These are phyloP conservation scores for Spisula subtruncata DNA, from an alignment of 2,888 invertebrate species.

Conservation along the genomic window DNA sequence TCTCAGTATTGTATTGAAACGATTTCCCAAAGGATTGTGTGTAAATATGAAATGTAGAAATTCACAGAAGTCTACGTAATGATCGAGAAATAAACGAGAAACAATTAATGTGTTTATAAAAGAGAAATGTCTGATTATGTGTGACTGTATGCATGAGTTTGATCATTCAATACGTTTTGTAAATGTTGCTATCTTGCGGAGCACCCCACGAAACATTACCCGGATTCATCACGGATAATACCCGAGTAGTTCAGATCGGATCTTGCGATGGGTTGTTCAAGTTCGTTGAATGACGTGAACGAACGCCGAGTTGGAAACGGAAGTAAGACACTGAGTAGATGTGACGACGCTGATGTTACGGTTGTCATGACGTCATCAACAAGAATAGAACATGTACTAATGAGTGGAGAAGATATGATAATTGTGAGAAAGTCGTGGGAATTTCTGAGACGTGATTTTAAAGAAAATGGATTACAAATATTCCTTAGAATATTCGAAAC, in stretches of 20 bases:
- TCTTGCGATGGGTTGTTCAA: conserved; percentile 34
- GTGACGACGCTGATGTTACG: neutral
- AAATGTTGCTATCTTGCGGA: too few species aligned
- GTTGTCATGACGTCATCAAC: neutral
- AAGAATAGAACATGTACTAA: neutral
- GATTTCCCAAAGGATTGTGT: neutral
- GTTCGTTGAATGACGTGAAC: neutral
- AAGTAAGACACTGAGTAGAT: neutral
- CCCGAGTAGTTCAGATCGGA: too few species aligned
- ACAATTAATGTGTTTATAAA: too few species aligned
- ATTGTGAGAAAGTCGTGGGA: conserved; percentile 45
- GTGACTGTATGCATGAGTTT: too few species aligned
- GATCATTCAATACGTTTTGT: neutral
- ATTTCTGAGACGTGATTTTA: conserved; percentile 21
- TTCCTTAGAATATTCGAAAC: conserved; percentile 51
- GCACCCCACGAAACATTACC: too few species aligned
- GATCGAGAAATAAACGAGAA: neutral
- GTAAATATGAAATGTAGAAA: neutral
- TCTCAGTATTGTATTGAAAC: too few species aligned
- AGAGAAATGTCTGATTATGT: too few species aligned
- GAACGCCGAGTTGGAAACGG: neutral
- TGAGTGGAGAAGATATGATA: neutral
- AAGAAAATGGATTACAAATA: conserved; percentile 40
- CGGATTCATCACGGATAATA: too few species aligned
- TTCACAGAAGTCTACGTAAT: too few species aligned